phyloP scores from a whole-genome alignment of 2,797 vertebrate species.

The Todus mexicanus region DNA sequence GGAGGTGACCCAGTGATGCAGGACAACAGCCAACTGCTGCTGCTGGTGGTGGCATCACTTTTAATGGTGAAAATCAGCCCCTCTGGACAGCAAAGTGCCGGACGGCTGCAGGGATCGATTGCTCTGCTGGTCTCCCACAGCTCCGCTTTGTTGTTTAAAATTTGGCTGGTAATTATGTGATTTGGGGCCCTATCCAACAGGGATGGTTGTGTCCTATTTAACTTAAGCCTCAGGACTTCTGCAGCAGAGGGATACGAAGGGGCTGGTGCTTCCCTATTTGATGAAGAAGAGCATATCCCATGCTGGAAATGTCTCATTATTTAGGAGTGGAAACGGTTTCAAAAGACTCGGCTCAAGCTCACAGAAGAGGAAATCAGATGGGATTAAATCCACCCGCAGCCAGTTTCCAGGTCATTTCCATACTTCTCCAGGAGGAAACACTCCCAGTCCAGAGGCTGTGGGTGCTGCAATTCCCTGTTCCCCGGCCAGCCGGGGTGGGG shows the following conservation, averaged over 20 bases:
- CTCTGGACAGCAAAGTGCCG: background rate
- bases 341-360: background rate
- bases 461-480: background rate
- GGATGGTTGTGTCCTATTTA: background rate
- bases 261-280: background rate
- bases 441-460: background rate
- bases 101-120: fast-evolving
- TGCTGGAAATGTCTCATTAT: background rate
- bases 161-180: background rate
- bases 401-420: background rate
- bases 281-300: background rate
- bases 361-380: background rate
- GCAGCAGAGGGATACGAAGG: background rate
- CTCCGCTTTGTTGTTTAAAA: background rate
- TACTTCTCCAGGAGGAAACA: background rate
- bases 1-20: background rate
- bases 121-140: background rate
- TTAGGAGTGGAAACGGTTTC: background rate
- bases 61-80: background rate
- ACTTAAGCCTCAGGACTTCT: background rate
- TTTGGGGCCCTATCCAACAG: background rate
- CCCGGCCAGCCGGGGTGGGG: background rate
- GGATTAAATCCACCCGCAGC: constrained; percentile 7
- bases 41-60: background rate
- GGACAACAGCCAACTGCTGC: background rate